phyloP scores from a whole-genome alignment of 2,113 vertebrate species.

The Pedionomus torquatus region DNA sequence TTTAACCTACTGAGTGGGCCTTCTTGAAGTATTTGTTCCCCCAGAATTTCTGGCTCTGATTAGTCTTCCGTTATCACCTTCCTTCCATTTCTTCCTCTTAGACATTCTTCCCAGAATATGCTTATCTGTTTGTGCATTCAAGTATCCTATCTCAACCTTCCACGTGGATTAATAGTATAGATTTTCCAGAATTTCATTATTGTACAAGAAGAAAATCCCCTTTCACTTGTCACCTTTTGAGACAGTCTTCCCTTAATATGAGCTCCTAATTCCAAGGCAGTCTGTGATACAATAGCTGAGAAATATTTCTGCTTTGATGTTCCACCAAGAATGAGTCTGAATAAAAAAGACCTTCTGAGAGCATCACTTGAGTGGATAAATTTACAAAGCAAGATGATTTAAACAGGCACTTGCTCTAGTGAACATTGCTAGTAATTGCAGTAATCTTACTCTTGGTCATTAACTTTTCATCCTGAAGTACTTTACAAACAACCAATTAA shows the following conservation, averaged over 20 bases:
- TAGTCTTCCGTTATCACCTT: slow-evolving; percentile 3
- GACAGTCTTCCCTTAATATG: not conserved
- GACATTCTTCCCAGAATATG: not conserved
- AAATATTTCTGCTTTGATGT: not conserved
- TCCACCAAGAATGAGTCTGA: not conserved
- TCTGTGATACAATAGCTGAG: not conserved
- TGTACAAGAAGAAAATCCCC: not conserved
- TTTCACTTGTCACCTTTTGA: not conserved
- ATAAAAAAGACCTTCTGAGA: not conserved
- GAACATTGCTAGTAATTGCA: not conserved
- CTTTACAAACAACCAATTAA: not conserved
- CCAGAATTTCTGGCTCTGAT: not conserved
- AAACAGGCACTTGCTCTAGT: not conserved
- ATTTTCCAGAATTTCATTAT: not conserved
- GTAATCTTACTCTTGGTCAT: not conserved
- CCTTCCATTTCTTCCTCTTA: not conserved
- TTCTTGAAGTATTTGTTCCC: not conserved
- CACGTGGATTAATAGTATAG: not conserved
- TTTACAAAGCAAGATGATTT: not conserved
- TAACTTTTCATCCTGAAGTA: not conserved
- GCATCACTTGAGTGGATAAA: not conserved
- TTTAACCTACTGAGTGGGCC: not conserved
- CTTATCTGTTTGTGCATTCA: not conserved
- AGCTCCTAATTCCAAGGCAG: not conserved
- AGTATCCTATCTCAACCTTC: not conserved